A percentile compares a stretch with the other conserved stretches of the same genome.
Conservation (phyloP, 2,888 invertebrate species). For the Lagria hirta region DNA sequence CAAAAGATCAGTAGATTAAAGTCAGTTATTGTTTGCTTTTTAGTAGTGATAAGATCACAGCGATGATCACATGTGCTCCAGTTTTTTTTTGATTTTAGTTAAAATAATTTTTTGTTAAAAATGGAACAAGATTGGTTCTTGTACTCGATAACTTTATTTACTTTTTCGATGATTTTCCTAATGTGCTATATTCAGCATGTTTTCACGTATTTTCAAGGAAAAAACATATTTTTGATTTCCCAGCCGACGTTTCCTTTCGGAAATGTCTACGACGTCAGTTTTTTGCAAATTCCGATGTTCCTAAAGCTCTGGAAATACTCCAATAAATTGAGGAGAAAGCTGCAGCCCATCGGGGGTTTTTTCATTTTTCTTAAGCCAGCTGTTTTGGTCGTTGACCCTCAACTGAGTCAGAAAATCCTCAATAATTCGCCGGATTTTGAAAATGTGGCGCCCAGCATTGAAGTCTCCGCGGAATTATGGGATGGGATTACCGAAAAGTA, state of each 20-base stretch:
- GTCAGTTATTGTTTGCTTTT: no score
- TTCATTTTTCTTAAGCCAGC: conserved; percentile 36
- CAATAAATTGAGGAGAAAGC: conserved; percentile 34
- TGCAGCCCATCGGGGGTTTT: conserved; percentile 33
- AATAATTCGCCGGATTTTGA: background rate
- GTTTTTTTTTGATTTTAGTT: no score
- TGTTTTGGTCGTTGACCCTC: conserved; percentile 28
- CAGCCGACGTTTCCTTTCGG: conserved; percentile 35
- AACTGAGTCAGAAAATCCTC: conserved; percentile 19
- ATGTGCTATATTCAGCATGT: conserved; percentile 18
- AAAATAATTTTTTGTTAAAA: no score
- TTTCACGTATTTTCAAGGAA: conserved; percentile 21
- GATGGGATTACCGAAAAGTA: background rate
- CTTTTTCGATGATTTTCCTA: conserved; percentile 15
- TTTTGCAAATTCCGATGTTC: conserved; percentile 29
- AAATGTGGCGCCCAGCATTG: background rate
- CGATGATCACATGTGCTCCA: no score
- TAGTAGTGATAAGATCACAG: no score
- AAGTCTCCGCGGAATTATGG: background rate
- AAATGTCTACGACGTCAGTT: conserved; percentile 34
- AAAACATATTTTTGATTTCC: conserved; percentile 22
- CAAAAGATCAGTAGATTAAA: no score
- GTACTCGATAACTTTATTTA: conserved; percentile 21
- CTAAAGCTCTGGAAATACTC: conserved; percentile 36
- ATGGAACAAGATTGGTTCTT: conserved; percentile 22